A percentile compares a stretch with the other conserved stretches of the same genome.
Conservation (phyloP, 2,888 invertebrate species). For the Watsonalla binaria region DNA sequence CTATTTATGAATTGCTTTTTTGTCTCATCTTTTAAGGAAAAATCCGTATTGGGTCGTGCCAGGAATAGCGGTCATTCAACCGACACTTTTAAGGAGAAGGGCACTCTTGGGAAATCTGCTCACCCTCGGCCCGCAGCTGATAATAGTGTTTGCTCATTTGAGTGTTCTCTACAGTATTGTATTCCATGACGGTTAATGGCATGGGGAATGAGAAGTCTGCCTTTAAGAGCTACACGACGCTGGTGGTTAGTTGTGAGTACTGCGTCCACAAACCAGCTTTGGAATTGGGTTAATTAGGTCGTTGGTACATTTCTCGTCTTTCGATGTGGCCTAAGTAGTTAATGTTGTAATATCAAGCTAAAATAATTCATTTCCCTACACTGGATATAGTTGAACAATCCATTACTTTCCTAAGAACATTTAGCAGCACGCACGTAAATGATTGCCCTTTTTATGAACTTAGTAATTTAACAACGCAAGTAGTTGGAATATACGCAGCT, state of each 20-base stretch:
- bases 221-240: conserved; percentile 24
- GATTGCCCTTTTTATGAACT: background rate
- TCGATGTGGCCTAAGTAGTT: too few relatives aligned
- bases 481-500: conserved; percentile 23
- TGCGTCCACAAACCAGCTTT: conserved; percentile 16
- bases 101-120: conserved; percentile 71
- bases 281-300: conserved; percentile 4
- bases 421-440: too few relatives aligned
- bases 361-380: too few relatives aligned
- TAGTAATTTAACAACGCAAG: conserved; percentile 10
- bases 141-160: conserved; percentile 76
- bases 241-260: conserved; percentile 12
- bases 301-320: too few relatives aligned
- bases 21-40: conserved; percentile 29
- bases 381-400: too few relatives aligned
- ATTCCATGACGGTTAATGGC: conserved; percentile 48
- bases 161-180: conserved; percentile 64
- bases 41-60: conserved; percentile 34
- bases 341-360: too few relatives aligned
- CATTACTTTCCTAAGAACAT: too few relatives aligned
- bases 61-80: conserved; percentile 58
- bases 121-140: conserved; percentile 52
- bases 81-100: conserved; percentile 69
- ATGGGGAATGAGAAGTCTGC: conserved; percentile 29
- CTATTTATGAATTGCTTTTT: conserved; percentile 1